Evolutionary conservation across 1,140 invertebrate genomes (phyloP).

Genomic region (Temnothorax nylanderi): DNA sequence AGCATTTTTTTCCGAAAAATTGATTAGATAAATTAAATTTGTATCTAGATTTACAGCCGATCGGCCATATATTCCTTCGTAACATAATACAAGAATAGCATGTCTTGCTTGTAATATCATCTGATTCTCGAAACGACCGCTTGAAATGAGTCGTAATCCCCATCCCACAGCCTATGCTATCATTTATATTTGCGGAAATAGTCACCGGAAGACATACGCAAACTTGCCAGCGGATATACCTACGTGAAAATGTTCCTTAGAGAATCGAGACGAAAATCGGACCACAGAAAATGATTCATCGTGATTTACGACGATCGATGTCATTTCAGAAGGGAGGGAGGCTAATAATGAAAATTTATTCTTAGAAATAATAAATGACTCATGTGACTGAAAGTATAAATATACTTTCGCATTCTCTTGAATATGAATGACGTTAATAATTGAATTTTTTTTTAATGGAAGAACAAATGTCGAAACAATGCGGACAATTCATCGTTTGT

Average conservation of each 20-base stretch:
- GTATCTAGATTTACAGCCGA: not conserved
- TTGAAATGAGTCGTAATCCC: not conserved
- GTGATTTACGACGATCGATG: conserved; percentile 40
- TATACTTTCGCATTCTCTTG: not conserved
- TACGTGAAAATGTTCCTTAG: not conserved
- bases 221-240: conserved; percentile 14
- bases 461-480: not conserved
- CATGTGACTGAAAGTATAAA: not conserved
- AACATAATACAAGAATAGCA: not conserved
- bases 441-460: not conserved
- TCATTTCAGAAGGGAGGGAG: not conserved
- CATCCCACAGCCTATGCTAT: not conserved
- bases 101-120: conserved; percentile 22
- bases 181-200: conserved; percentile 41
- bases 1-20: not conserved
- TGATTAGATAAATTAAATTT: not conserved
- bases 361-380: conserved; percentile 32
- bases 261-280: conserved; percentile 17
- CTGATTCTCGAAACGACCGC: not conserved
- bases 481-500: not conserved
- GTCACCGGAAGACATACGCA: not conserved
- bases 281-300: conserved; percentile 24
- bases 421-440: conserved; percentile 16
- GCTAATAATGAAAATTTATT: conserved; percentile 32
- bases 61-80: too few relatives aligned